These are phyloP conservation scores for Chelonus insularis DNA, from an alignment of 1,140 invertebrate species.

Conservation along the genomic window DNA sequence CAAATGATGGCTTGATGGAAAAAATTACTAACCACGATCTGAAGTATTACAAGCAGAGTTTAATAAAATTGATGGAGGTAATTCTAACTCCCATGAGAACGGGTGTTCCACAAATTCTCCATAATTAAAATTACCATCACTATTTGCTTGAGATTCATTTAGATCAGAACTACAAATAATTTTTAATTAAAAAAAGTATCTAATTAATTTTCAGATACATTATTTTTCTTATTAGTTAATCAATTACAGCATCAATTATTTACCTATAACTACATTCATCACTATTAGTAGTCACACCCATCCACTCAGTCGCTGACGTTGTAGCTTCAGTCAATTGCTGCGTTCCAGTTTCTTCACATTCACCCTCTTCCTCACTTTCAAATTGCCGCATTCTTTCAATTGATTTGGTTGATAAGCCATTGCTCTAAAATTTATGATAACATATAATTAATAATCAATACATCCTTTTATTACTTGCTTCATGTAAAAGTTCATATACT, in stretches of 20 bases:
- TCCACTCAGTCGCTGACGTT: constrained; percentile 80
- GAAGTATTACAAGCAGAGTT: constrained; percentile 71
- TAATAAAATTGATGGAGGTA: constrained; percentile 72
- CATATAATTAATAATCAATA: too few species aligned
- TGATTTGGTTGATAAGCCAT: constrained; percentile 34
- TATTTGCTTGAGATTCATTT: constrained; percentile 64
- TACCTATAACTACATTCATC: constrained; percentile 78
- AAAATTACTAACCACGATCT: constrained; percentile 68
- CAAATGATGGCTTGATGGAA: not conserved
- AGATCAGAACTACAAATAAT: constrained; percentile 67
- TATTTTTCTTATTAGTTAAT: too few species aligned
- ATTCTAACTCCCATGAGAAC: constrained; percentile 73
- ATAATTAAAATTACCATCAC: constrained; percentile 57
- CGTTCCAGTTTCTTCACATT: constrained; percentile 59
- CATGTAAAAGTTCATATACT: too few species aligned
- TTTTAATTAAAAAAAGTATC: not conserved
- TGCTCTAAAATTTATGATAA: constrained; percentile 43
- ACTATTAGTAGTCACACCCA: constrained; percentile 82
- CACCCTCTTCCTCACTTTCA: constrained; percentile 66
- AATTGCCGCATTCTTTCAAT: constrained; percentile 47
- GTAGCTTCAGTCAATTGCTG: constrained; percentile 63
- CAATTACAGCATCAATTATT: too few species aligned
- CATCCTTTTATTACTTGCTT: too few species aligned
- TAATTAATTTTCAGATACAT: too few species aligned
- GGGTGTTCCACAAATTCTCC: constrained; percentile 64